Conservation (phyloP, 1,140 invertebrate genomes). For the Delia radicum region DNA sequence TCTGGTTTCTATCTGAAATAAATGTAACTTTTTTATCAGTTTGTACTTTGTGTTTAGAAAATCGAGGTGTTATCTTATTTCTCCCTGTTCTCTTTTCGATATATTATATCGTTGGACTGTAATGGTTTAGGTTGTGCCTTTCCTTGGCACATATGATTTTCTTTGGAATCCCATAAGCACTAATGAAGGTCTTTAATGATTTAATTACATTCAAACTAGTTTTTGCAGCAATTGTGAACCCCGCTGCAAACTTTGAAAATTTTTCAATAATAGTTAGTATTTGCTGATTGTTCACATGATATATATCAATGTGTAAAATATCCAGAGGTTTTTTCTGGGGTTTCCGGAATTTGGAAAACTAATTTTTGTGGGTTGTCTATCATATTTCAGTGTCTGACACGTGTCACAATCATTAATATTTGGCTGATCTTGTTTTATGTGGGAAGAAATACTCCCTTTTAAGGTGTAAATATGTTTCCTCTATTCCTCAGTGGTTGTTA, state of each 20-base stretch:
- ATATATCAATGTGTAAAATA: conserved; percentile 26
- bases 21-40: neutral
- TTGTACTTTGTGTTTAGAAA: conserved; percentile 6
- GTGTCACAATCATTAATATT: conserved; percentile 17
- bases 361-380: neutral
- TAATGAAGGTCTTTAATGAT: neutral
- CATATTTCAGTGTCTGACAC: conserved; percentile 8
- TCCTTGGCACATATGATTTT: conserved; percentile 19
- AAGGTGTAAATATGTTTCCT: conserved; percentile 49
- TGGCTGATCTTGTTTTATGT: conserved; percentile 25
- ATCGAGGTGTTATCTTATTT: conserved; percentile 5
- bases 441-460: conserved; percentile 51
- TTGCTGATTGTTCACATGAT: conserved; percentile 3
- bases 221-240: neutral
- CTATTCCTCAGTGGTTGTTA: conserved; percentile 45
- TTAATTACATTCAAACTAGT: conserved; percentile 8
- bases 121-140: neutral
- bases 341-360: conserved; percentile 22
- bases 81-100: conserved; percentile 1
- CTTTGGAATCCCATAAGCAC: neutral
- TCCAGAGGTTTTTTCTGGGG: conserved; percentile 11
- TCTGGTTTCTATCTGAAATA: too few relatives aligned
- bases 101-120: neutral
- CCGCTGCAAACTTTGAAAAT: conserved; percentile 23
- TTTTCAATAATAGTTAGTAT: conserved; percentile 29